A percentile compares a stretch with the other conserved stretches of the same genome.
These are phyloP conservation scores for Grantiella picta DNA, from an alignment of 2,113 vertebrate species.

Conservation along the genomic window DNA sequence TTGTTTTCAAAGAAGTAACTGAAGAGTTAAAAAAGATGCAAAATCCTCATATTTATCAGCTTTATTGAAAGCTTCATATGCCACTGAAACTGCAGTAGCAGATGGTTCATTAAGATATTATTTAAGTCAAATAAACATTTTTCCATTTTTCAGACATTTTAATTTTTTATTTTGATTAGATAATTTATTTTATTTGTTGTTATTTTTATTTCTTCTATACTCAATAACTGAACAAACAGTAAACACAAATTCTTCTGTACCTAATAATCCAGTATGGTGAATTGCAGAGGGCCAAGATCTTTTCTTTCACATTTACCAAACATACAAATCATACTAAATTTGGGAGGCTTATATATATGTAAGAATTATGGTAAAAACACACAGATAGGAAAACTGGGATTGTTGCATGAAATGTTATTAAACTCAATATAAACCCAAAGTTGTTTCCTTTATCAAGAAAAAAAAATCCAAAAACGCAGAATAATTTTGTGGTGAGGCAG, in stretches of 20 bases:
- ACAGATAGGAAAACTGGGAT: not conserved
- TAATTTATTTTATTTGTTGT: not conserved
- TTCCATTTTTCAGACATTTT: not conserved
- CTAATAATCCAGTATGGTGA: not conserved
- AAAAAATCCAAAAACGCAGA: not conserved
- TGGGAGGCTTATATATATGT: not conserved
- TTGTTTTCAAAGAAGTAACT: not conserved
- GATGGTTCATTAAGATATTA: not conserved
- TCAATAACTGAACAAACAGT: not conserved
- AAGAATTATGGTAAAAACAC: not conserved
- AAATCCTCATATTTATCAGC: not conserved
- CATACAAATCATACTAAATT: not conserved
- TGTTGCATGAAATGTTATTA: not conserved
- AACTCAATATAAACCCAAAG: not conserved
- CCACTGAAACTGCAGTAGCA: not conserved
- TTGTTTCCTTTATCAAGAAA: not conserved
- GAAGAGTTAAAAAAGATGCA: not conserved
- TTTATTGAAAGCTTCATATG: not conserved
- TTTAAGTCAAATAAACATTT: not conserved
- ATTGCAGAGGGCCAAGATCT: not conserved
- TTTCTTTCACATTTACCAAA: not conserved
- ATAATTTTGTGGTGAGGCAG: not conserved
- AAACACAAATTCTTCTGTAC: not conserved
- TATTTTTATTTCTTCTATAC: not conserved
- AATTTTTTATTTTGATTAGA: not conserved